Evolutionary conservation across 64 coral and sea anemone genomes (phyloP).

Genomic region (Dendrophyllia cribrosa): DNA sequence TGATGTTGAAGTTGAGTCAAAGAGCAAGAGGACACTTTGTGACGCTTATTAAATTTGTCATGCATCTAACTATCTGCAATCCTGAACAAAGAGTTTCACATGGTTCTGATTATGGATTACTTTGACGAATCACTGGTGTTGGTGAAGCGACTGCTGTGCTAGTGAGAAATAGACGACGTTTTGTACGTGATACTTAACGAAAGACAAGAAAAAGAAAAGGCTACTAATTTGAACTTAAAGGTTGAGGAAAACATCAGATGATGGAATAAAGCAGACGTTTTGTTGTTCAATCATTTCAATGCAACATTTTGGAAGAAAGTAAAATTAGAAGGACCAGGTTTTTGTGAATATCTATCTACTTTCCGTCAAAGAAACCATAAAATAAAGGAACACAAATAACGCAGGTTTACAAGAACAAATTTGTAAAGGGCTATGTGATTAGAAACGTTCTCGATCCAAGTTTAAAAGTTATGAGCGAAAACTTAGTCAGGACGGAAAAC

Average conservation of each 20-base stretch:
- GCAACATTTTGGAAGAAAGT: constrained; percentile 36
- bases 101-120: constrained; percentile 21
- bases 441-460: neutral
- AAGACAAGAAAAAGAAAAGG: neutral
- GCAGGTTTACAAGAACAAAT: neutral
- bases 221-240: constrained; percentile 4
- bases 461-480: no score
- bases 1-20: no score
- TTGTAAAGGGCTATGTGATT: neutral
- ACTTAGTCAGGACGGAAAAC: no score
- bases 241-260: constrained; percentile 44
- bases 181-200: constrained; percentile 74
- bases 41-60: no score
- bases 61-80: no score
- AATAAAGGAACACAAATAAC: neutral
- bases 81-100: constrained; percentile 68
- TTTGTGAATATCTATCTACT: constrained; percentile 12
- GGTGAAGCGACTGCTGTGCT: constrained; percentile 15
- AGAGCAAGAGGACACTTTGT: no score
- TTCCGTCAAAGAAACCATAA: neutral
- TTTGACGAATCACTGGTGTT: constrained; percentile 85
- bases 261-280: neutral
- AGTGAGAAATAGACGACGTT: constrained; percentile 70
- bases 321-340: constrained; percentile 10
- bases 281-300: constrained; percentile 35